Base-by-base conservation (phyloP, 2,113 vertebrate species). In the Atractosteus spatula region DNA sequence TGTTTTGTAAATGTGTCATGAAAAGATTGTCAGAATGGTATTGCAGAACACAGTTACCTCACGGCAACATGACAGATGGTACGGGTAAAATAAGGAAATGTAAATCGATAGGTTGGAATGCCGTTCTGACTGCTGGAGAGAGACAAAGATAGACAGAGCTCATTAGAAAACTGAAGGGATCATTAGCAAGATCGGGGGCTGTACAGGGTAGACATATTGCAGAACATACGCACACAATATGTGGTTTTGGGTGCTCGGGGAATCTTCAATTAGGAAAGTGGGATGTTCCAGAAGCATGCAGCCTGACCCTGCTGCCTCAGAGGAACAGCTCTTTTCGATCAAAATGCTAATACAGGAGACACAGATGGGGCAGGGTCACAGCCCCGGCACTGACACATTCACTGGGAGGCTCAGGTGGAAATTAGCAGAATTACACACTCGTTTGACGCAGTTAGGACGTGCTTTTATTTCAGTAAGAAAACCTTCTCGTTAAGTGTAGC, bases 111-210 rank as follows among this genome's bases (percentile, higher is more conserved):
- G 78, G 78, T 47, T 78, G 78, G 56, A 41, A 17, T 70, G 80
- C 76, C 7, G 3, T 1, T 2, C 11, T n/a, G 11, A 59, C 11
- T 84, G 80, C 83, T 80, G 71, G 63, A 67, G 70, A 44, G 13
- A 63, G 45, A 73, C 73, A 66, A 79, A 78, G 78, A 80, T 76
- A 82, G 82, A 85, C 82, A 80, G 83, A 88, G 89, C 89, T 91
- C 89, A 91, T 92, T 88, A 87, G 85, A 72, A 76, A 83, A 77
- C 87, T 82, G 86, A 91, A 91, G 88, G 85, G 78, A 71, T 88
- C 91, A 91, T 91, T 90, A 91, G 84, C 77, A 69, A 83, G 83
- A 87, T 75, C 82, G 83, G 77, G 77, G 76, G 74, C 74, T 14
- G 77, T 76, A 84, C 11, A 71, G 69, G 63, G 61, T 75, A 80